A percentile compares a stretch with the other conserved stretches of the same genome.
phyloP scores from a whole-genome alignment of 2,113 vertebrate genomes.

The Natator depressus region DNA sequence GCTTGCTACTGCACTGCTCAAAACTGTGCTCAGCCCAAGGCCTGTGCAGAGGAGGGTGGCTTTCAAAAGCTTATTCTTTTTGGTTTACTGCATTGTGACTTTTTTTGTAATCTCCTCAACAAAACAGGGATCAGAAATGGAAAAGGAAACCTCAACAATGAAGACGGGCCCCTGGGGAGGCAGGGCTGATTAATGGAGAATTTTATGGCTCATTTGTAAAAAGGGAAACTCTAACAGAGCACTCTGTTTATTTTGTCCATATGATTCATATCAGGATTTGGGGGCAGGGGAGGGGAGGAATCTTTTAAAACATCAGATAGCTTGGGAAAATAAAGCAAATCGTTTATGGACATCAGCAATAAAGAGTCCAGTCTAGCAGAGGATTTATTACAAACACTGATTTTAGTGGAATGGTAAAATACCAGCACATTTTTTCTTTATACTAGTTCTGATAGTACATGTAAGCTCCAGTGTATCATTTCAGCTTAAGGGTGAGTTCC shows the following conservation, averaged over 20 bases:
- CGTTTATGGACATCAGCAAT: constrained; percentile 39
- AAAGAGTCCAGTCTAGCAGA: constrained; percentile 43
- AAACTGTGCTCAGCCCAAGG: constrained; percentile 40
- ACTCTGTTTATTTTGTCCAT: constrained; percentile 77
- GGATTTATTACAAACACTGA: constrained; percentile 69
- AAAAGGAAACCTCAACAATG: constrained; percentile 82
- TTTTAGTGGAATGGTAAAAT: constrained; percentile 35
- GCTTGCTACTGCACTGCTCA: not conserved
- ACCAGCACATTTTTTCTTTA: constrained; percentile 43
- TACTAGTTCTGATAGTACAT: constrained; percentile 16
- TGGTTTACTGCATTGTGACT: constrained; percentile 54
- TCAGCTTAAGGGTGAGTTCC: not conserved
- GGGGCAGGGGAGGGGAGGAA: not conserved
- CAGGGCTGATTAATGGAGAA: constrained; percentile 77
- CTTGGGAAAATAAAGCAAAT: constrained; percentile 61
- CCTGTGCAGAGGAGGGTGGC: not conserved
- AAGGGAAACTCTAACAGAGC: constrained; percentile 78
- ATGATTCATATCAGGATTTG: constrained; percentile 72
- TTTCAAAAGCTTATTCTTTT: constrained; percentile 65
- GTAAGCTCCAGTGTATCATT: constrained; percentile 38
- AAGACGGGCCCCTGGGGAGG: constrained; percentile 57
- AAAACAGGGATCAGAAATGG: constrained; percentile 77
- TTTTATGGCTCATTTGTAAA: constrained; percentile 83
- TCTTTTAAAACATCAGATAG: constrained; percentile 47
- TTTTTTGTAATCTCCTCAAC: constrained; percentile 67